Conservation (phyloP, 1,140 invertebrate species). For the Helicoverpa zea region DNA sequence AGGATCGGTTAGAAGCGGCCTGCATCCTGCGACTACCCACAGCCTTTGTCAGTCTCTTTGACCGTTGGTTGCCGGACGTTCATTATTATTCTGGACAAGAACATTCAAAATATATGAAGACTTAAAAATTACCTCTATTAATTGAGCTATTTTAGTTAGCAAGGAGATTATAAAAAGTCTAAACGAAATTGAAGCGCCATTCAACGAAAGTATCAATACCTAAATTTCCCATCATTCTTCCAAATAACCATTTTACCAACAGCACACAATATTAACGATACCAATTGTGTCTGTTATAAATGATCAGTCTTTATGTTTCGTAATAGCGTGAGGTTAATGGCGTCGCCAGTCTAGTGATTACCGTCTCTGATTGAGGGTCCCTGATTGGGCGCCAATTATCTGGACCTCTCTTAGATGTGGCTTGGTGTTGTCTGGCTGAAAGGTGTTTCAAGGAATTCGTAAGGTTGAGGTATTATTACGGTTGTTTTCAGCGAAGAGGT, state of each 20-base stretch:
- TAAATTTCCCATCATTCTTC: neutral
- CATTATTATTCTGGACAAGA: too few species aligned
- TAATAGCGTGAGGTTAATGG: conserved; percentile 31
- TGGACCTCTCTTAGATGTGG: conserved; percentile 9
- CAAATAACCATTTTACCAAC: neutral
- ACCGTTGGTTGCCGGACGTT: too few species aligned
- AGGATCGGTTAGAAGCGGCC: too few species aligned
- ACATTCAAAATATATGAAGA: too few species aligned
- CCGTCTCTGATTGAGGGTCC: neutral
- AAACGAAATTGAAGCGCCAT: neutral
- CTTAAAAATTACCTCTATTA: too few species aligned
- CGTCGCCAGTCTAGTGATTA: conserved; percentile 17
- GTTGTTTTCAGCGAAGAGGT: neutral
- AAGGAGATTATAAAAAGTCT: neutral
- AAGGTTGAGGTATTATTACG: neutral
- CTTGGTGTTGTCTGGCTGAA: neutral
- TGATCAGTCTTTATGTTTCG: conserved; percentile 42
- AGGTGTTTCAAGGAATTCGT: neutral
- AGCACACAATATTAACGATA: conserved; percentile 23
- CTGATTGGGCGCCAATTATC: conserved; percentile 30
- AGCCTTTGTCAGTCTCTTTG: too few species aligned
- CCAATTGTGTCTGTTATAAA: conserved; percentile 39
- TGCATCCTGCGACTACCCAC: too few species aligned
- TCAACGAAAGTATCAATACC: neutral
- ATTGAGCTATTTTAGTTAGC: too few species aligned